Conservation (phyloP, 2,797 vertebrate species). For the Acanthurus leucopareius region DNA sequence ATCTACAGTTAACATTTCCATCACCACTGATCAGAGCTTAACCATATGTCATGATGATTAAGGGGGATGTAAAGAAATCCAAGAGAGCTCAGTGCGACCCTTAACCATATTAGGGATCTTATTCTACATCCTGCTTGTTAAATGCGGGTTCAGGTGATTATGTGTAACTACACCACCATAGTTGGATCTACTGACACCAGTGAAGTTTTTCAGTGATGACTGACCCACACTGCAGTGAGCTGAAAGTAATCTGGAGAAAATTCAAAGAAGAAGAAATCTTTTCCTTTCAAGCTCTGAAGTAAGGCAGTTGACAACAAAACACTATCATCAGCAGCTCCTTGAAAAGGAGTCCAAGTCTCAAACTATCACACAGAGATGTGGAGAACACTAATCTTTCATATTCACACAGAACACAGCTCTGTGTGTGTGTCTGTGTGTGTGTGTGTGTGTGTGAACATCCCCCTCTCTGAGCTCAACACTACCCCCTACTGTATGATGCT, state of each 20-base stretch:
- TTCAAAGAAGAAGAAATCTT: not conserved
- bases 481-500: slow-evolving; percentile 69
- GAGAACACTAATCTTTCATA: slow-evolving; percentile 11
- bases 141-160: slow-evolving; percentile 4
- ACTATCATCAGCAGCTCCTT: slow-evolving; percentile 7
- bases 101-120: slow-evolving; percentile 13
- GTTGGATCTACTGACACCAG: not conserved
- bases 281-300: not conserved
- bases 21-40: slow-evolving; percentile 61
- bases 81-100: slow-evolving; percentile 34
- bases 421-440: slow-evolving; percentile 30
- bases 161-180: not conserved
- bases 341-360: not conserved
- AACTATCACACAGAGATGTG: slow-evolving; percentile 19
- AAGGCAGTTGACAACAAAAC: not conserved
- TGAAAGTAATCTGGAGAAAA: slow-evolving; percentile 6
- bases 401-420: slow-evolving; percentile 32
- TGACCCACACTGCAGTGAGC: not conserved
- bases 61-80: slow-evolving; percentile 13
- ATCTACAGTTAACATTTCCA: slow-evolving; percentile 67
- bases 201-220: not conserved
- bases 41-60: slow-evolving; percentile 63
- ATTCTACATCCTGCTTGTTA: not conserved
- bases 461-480: slow-evolving; percentile 78
- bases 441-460: slow-evolving; percentile 13